phyloP scores from a whole-genome alignment of 2,113 vertebrate genomes.

The Chelonoidis abingdonii region DNA sequence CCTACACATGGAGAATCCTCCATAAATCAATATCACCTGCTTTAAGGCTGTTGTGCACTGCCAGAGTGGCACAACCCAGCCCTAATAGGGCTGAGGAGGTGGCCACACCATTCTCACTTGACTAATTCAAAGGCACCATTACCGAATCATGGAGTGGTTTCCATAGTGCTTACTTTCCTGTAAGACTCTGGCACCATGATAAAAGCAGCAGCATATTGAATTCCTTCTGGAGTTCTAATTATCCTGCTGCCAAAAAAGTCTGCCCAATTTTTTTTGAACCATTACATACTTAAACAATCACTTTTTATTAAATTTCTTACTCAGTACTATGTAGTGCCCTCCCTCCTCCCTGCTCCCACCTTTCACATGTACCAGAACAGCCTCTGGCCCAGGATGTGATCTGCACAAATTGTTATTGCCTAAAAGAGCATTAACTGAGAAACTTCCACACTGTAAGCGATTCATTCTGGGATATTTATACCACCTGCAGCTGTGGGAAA shows the following conservation, averaged over 20 bases:
- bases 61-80: neutral
- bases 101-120: neutral
- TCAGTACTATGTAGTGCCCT: neutral
- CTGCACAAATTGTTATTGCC: neutral
- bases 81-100: neutral
- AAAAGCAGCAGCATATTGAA: constrained; percentile 29
- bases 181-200: constrained; percentile 20
- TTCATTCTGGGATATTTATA: constrained; percentile 22
- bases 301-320: constrained; percentile 47
- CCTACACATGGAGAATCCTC: neutral
- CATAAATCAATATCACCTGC: neutral
- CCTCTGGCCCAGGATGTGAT: constrained; percentile 24
- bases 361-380: constrained; percentile 33
- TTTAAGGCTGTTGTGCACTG: neutral
- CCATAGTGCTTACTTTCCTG: constrained; percentile 1
- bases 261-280: constrained; percentile 1
- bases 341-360: constrained; percentile 24
- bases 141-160: constrained; percentile 22
- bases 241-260: constrained; percentile 58
- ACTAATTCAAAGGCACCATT: neutral
- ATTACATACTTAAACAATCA: neutral
- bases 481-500: constrained; percentile 33
- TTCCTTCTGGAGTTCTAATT: constrained; percentile 54
- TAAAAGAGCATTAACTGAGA: constrained; percentile 21
- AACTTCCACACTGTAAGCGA: constrained; percentile 23